Base-by-base conservation (phyloP, 2,113 vertebrate genomes). In the Diphyllodes magnificus region DNA sequence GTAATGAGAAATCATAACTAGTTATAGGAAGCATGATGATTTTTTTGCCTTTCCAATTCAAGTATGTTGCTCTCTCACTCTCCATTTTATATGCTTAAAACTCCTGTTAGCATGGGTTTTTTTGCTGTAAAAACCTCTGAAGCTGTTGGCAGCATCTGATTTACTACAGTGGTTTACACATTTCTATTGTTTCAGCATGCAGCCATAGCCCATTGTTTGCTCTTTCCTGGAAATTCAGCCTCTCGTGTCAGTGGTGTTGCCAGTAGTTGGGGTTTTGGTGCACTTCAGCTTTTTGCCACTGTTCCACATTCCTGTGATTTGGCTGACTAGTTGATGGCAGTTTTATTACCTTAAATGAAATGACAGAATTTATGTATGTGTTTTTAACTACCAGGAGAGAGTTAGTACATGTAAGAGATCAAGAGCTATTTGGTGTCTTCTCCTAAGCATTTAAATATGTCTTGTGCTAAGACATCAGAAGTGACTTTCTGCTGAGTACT, bases 1-100 rank as follows among this genome's bases (percentile, higher is more conserved):
- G 93, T 98, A 98, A 98, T 97, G 96, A 98, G 97, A 98, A 98
- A 98, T 98, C 95, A 95, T 96, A 97, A 93, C 97, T 95, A 86
- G 93, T 97, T 97, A 94, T 71, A 73, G 87, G 73, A 84, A 81
- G 50, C 73, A 66, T 73, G 75, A 92, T 90, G 78, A 91, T 82
- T 93, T 93, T 95, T 96, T 95, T 94, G n/a, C 79, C 57, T 97
- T 95, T 91, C 40, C 78, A 66, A 72, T 95, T 97, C 89, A 86
- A 63, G 95, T 87, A 57, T 42, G 39, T 77, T 73, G 18, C 5
- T 72, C 40, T 83, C 14, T 90, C 57, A 28, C 49, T 39, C 63
- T 95, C 78, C 9, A 11, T 93, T 97, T 95, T 94, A 91, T 69
- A 71, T 83, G 81, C 70, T 70, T 68, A 42, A 85, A 89, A 59